Evolutionary conservation across 2,797 vertebrate species (phyloP).

Genomic region (Diglossa cyanea): DNA sequence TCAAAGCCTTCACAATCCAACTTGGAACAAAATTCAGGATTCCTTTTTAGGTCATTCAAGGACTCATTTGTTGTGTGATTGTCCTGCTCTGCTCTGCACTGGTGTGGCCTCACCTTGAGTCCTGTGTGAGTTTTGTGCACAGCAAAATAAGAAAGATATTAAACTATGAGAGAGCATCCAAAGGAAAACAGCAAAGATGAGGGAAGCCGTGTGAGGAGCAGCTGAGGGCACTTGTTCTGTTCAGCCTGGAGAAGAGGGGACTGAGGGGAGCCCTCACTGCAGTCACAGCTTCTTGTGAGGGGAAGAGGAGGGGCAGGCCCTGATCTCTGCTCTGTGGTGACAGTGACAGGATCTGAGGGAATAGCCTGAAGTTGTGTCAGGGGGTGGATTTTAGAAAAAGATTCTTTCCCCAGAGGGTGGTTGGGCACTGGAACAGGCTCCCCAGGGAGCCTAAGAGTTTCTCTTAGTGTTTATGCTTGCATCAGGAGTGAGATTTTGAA

Average conservation of each 20-base stretch:
- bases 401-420: accelerated
- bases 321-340: background rate
- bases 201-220: background rate
- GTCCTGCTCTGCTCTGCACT: background rate
- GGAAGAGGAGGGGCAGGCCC: accelerated
- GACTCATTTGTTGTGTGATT: background rate
- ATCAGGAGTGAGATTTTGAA: background rate
- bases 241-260: background rate
- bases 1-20: background rate
- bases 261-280: accelerated
- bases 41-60: background rate
- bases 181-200: background rate
- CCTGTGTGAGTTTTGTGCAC: background rate
- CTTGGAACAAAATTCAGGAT: background rate
- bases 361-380: background rate
- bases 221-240: background rate
- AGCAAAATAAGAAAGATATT: background rate
- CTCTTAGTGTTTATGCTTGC: background rate
- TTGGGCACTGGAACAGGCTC: background rate
- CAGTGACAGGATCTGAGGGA: accelerated
- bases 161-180: background rate
- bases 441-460: no score
- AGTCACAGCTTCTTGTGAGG: background rate
- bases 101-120: background rate
- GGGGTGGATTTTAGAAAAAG: background rate